Evolutionary conservation across 2,888 invertebrate species (phyloP).

Genomic region (Anthophora plumipes): DNA sequence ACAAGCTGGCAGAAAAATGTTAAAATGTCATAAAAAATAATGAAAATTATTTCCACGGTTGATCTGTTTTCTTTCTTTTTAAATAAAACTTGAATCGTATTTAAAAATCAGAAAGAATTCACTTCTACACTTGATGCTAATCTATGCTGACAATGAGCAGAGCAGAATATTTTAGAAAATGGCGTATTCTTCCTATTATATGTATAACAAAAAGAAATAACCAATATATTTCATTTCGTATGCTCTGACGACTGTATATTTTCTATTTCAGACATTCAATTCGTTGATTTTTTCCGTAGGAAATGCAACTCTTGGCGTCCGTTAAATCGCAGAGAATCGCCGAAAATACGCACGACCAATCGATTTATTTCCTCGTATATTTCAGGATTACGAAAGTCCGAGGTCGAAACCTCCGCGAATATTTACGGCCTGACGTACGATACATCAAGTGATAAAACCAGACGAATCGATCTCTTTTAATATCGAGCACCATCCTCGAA

Average conservation of each 20-base stretch:
- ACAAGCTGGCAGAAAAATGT: too few species aligned
- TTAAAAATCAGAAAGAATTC: too few species aligned
- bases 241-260: background rate
- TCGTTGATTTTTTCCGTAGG: slow-evolving; percentile 29
- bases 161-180: too few species aligned
- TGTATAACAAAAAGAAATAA: too few species aligned
- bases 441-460: slow-evolving; percentile 73
- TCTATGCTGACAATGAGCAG: too few species aligned
- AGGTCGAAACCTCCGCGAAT: slow-evolving; percentile 73
- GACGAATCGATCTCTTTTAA: slow-evolving; percentile 71
- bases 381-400: slow-evolving; percentile 76
- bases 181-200: too few species aligned
- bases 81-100: too few species aligned
- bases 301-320: slow-evolving; percentile 58
- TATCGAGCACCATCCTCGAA: slow-evolving; percentile 58
- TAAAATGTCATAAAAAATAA: too few species aligned
- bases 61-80: too few species aligned
- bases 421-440: slow-evolving; percentile 71
- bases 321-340: slow-evolving; percentile 66
- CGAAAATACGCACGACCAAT: slow-evolving; percentile 71
- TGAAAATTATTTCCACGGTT: too few species aligned
- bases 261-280: slow-evolving; percentile 29
- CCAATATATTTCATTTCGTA: background rate
- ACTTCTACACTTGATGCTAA: too few species aligned
- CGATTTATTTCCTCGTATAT: slow-evolving; percentile 74